These are phyloP conservation scores for Drosophila glabriapex DNA, from an alignment of 2,888 invertebrate species.

Conservation along the genomic window DNA sequence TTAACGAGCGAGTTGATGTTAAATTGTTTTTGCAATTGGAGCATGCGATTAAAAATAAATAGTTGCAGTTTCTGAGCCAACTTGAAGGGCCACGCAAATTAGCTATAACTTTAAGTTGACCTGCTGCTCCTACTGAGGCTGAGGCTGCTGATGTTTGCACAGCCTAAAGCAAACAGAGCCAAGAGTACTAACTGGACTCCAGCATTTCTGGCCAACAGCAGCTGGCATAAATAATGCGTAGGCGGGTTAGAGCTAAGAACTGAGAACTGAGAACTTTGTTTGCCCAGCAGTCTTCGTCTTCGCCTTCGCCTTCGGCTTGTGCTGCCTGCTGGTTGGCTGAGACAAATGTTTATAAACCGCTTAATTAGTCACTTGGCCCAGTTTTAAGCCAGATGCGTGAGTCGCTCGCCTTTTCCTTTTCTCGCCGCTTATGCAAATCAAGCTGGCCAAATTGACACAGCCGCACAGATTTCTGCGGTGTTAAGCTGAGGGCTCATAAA, in stretches of 20 bases:
- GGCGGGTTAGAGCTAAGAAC: constrained; percentile 30
- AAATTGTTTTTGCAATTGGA: constrained; percentile 82
- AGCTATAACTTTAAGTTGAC: constrained; percentile 63
- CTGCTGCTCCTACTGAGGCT: background rate
- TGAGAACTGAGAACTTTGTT: constrained; percentile 49
- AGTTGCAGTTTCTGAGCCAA: constrained; percentile 63
- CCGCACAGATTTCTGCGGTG: constrained; percentile 76
- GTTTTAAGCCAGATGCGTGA: constrained; percentile 57
- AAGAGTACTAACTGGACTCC: background rate
- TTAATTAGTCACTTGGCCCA: constrained; percentile 81
- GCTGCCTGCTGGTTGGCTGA: constrained; percentile 50
- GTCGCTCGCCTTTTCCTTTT: constrained; percentile 8
- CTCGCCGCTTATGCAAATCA: constrained; percentile 64
- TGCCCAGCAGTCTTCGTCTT: constrained; percentile 37
- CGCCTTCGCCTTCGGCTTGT: background rate
- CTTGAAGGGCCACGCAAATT: constrained; percentile 66
- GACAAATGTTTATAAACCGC: constrained; percentile 82
- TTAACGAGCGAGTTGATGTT: constrained; percentile 80
- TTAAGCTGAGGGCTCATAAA: constrained; percentile 73
- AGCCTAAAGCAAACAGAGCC: constrained; percentile 44
- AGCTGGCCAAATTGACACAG: constrained; percentile 80
- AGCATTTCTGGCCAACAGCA: constrained; percentile 32
- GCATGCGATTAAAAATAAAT: constrained; percentile 79
- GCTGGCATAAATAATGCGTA: constrained; percentile 68
- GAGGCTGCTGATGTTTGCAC: constrained; percentile 28